Evolutionary conservation across 1,140 invertebrate genomes (phyloP), one percentile per base, ranked within the genome.

Genomic region (Armadillidium nasatum): DNA sequence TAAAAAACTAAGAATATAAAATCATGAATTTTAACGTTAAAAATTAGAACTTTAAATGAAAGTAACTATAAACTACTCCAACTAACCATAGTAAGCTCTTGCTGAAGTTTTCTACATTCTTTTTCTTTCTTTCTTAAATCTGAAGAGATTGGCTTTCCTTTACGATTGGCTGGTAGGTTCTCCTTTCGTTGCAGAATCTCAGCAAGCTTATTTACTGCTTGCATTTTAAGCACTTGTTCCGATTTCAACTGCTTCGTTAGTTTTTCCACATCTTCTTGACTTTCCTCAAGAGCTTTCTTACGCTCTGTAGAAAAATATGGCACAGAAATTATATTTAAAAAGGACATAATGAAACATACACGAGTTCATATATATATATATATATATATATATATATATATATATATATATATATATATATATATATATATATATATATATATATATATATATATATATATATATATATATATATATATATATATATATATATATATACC

Each of bases 111-210:
- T 76, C 95, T 89, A 85, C 93, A 93, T 85, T 99, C 96, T 84
- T 97, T 97, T 83, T 98, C 97, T 83, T 96, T 97, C 82, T 94
- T 93, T 74, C 92, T 88, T 44, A 95, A 83, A 84, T 95, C 93
- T 7, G 89, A 89, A 0, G 91, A 90, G 0, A 91, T 90, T 86
- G 81, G 83, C 78, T 84, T 86, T 10, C 74, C 66, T 87, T 87
- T 83, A 88, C 88, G 44, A 88, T 88, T 81, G 79, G 44, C 90
- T 79, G 60, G 80, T 72, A 71, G 78, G 71, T 83, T 82, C 83
- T 94, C 94, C 85, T 94, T 95, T 66, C 92, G 88, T 83, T 96
- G 96, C 93, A 98, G 95, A 23, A 99, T 94, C 86, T 99, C 96
- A 7, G 95, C 94, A 68, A 99, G 87, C 84, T 99, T 99, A 85